Evolutionary conservation across 1,140 invertebrate species (phyloP), one percentile per base, ranked within the genome.

Genomic region (Asbolus verrucosus): DNA sequence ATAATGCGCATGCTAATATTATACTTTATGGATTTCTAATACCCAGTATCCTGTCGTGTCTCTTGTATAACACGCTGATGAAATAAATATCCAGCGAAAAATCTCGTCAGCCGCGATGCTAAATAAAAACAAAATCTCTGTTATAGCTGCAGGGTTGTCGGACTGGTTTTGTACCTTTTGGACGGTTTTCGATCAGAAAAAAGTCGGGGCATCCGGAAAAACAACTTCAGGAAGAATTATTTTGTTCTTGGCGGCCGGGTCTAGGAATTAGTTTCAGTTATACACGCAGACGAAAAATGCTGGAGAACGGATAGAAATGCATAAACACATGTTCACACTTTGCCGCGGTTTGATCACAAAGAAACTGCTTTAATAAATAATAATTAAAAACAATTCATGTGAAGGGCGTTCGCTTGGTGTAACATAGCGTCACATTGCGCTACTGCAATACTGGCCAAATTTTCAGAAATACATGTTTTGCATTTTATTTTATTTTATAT

Each of bases 11-110:
- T 54, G 46, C 46, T 54, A 54, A 54, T 54, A 24, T 54, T 54
- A 27, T 21, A 54, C 14, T 54, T 54, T 54, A 54, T 54, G 27
- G 6, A 21, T 54, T 54, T 54, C 46, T 54, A 54, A 43, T 54
- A 54, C 39, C n/a, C 19, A n/a, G 21, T 27, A 54, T 54, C 21
- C 46, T 24, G 46, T 54, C 21, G 19, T 24, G 46, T 27, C 15
- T 14, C 21, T 54, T 24, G 46, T 24, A 27, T 36, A 36, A 36
- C 11, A 21, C 8, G 27, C 27, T 54, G 46, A 54, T 27, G 19
- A 13, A 50, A 14, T n/a, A 24, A 54, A 54, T 11, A 54, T 27
- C 46, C 46, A 16, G 41, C 41, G 18, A 19, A 46, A 46, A n/a
- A n/a, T n/a, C 41, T n/a, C 16, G 41, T 46, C 16, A 30, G 9